Evolutionary conservation across 2,888 invertebrate genomes (phyloP), one percentile per base, ranked within the genome.

Genomic region (Diarsia mendica): DNA sequence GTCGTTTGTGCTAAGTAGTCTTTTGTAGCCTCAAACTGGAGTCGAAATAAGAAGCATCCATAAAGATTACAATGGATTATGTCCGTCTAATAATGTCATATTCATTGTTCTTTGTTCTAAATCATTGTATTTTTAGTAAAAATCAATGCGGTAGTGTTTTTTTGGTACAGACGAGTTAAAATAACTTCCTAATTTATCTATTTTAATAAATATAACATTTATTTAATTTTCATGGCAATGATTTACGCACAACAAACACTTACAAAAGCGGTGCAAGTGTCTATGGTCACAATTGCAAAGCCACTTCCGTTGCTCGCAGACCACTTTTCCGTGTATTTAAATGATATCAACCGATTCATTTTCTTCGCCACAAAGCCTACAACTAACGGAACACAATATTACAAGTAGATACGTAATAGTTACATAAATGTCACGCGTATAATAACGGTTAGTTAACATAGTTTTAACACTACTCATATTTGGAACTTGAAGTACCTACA

Each of bases 1-100:
- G 64, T 71, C 78, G 74, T 63, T 64, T 76, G 83, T 84, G 83
- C 78, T 86, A 83, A 85, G 74, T 82, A 63, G 68, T 82, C 77
- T 63, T 82, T 87, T 89, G 80, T 87, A 71, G 72, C 67, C 72
- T 73, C 77, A 79, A 80, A 79, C 66, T 79, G 65, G 53, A 58
- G 66, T 75, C 49, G 55, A 80, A 81, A 85, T 72, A 77, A 55
- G 75, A 87, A 77, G 67, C 82, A 82, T 65, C 76, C 67, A 75
- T 73, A 78, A 69, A 68, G n/a, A 80, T 73, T 49, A 81, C 77
- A 80, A 75, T 70, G 63, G 48, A 63, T 51, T 11, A 67, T 64
- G 74, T 55, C 72, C 70, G 44, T 63, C 44, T 75, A 49, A 71
- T 75, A 49, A 71, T 69, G 68, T 63, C 58, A 61, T 55, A 61